Base-by-base conservation (phyloP, 2,113 vertebrate species). In the Pyrgilauda ruficollis region DNA sequence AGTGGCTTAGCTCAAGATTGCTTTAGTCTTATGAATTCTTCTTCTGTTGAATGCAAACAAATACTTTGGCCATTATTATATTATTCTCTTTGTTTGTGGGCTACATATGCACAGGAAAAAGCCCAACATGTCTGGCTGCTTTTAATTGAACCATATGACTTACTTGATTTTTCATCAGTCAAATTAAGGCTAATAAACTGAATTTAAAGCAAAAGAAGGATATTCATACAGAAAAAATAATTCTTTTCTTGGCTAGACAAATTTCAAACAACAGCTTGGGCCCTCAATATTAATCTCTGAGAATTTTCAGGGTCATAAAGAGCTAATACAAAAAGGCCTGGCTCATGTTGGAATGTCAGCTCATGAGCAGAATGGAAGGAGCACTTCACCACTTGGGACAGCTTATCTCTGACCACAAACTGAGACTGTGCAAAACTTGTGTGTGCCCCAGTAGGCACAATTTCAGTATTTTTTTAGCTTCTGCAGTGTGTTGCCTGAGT, bases 1-100 rank as follows among this genome's bases (percentile, higher is more conserved):
- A 53, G 7, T 67, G 59, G 52, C 33, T 95, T 68, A n/a, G 47
- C 74, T 91, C 35, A 85, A 66, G 55, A 83, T 89, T 67, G 26
- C 24, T 87, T 79, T 19, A 68, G 43, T 39, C 46, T 74, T 53
- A 46, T 53, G 17, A 74, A 88, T 90, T 91, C 15, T 31, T 66
- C 63, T 62, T 56, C 11, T 66, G 33, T 39, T 58, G 68, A 66
- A 61, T 41, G 41, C 12, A 80, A 90, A 83, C 11, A 91, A 89
- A 87, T 80, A 43, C 14, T 90, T 79, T 80, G 61, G 44, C 35
- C 11, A 13, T 63, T 68, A 47, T 87, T 74, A 44, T 59, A n/a
- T 91, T 87, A 62, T 43, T 87, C 18, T 59, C 15, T 64, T 39
- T 52, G 33, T 73, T 80, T 35, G 13, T 56, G 33, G 68, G 18